Evolutionary conservation across 2,888 invertebrate species (phyloP), one percentile per base, ranked within the genome.

Genomic region (Andrena dorsata): DNA sequence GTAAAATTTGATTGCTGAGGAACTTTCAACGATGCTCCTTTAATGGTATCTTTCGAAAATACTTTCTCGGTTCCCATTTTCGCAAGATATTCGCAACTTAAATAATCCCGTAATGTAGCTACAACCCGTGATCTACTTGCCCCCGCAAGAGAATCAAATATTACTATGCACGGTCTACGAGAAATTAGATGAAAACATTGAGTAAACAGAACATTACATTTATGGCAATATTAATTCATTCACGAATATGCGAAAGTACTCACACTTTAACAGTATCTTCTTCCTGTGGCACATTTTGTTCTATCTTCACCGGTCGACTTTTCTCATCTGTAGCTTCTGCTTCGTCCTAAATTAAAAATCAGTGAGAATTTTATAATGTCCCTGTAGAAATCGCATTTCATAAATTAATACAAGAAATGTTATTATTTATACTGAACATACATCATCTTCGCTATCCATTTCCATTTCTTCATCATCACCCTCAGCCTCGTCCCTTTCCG

Each of bases 1-100:
- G 97, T 98, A 92, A 97, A 98, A 95, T 99, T 99, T 86, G 97
- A 97, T 94, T 99, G 99, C 93, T 99, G 98, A n/a, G 99, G 99
- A 85, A 98, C 98, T 94, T 97, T 97, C 0, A 98, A 98, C 91
- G 96, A 96, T 86, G 96, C 96, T 5, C 98, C 98, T 91, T 97
- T 97, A 90, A 99, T 97, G 61, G 96, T 97, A 89, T 97, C 96
- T 93, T 97, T 98, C 86, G 96, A 97, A 93, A 97, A 98, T 66
- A 95, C 94, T 91, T 96, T 96, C 86, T 95, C 96, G 64, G 94
- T 94, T n/a, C 95, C 95, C 94, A 96, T 95, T 95, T 97, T 97
- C 1, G 96, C 96, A 92, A 96, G 96, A 93, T 97, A 96, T 95
- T 98, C 98, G 92, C 98, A 97, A 72, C 97, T 97, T 74, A 98